Conservation (phyloP, 2,797 vertebrate species). For the Eurystomus glaucurus region DNA sequence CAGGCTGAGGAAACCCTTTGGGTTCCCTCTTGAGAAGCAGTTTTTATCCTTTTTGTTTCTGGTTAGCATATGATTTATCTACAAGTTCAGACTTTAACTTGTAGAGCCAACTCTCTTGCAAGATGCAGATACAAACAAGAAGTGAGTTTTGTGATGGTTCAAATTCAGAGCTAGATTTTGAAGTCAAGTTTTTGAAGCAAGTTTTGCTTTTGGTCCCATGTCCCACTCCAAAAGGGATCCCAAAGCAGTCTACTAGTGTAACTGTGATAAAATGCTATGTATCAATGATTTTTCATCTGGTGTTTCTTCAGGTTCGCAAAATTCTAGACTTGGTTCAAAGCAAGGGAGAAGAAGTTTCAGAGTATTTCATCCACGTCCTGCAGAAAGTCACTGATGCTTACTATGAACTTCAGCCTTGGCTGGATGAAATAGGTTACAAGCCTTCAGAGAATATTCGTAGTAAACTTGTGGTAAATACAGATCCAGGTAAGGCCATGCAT, state of each 20-base stretch:
- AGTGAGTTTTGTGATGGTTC: neutral
- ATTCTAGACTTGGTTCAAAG: conserved; percentile 93
- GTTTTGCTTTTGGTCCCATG: neutral
- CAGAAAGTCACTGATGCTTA: conserved; percentile 90
- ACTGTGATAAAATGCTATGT: neutral
- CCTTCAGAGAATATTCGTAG: conserved; percentile 81
- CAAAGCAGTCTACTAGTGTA: neutral
- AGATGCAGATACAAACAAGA: neutral
- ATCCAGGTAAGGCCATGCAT: conserved; percentile 87
- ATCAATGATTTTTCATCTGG: neutral
- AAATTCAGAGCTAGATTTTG: neutral
- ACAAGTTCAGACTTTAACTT: neutral
- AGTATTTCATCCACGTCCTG: conserved; percentile 90
- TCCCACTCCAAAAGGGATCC: neutral
- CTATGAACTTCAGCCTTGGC: conserved; percentile 91
- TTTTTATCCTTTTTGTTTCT: neutral
- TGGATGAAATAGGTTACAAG: conserved; percentile 86
- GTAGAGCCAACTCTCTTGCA: neutral
- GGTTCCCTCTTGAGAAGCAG: neutral
- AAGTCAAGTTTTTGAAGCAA: neutral
- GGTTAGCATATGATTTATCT: neutral
- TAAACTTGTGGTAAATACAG: conserved; percentile 90
- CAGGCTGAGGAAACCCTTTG: neutral
- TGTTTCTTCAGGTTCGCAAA: conserved; percentile 89
- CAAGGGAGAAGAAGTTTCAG: conserved; percentile 93